phyloP scores from a whole-genome alignment of 2,797 vertebrate species.

The Fistularia tabacaria region DNA sequence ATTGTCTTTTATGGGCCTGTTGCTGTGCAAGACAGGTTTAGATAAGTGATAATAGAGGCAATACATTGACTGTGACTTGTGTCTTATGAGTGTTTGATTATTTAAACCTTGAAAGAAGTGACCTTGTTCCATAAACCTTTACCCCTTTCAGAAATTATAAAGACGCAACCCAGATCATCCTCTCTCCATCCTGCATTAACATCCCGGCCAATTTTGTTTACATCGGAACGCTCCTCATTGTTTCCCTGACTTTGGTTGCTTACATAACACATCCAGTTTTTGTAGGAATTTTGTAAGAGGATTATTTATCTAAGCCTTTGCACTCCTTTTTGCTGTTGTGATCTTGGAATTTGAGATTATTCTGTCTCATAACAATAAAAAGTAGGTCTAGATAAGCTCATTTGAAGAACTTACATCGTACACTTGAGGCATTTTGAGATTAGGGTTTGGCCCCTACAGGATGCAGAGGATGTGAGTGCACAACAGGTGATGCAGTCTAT shows the following conservation, averaged over 20 bases:
- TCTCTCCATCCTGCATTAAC: slow-evolving; percentile 4
- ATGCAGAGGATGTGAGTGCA: slow-evolving; percentile 11
- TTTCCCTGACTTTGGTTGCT: slow-evolving; percentile 10
- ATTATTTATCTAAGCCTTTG: slow-evolving; percentile 22
- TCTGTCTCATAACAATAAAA: slow-evolving; percentile 6
- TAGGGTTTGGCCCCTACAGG: too few species aligned
- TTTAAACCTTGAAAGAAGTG: slow-evolving; percentile 14
- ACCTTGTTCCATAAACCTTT: slow-evolving; percentile 21
- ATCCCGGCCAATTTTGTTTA: slow-evolving; percentile 2
- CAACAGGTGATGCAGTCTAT: not conserved
- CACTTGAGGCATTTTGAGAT: slow-evolving; percentile 25
- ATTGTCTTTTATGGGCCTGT: slow-evolving; percentile 4
- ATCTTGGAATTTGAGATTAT: slow-evolving; percentile 21
- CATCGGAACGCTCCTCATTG: slow-evolving; percentile 15
- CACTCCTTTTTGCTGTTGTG: slow-evolving; percentile 6
- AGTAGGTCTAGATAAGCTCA: slow-evolving; percentile 27
- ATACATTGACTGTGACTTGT: too few species aligned
- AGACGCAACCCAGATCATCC: not conserved
- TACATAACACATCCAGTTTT: slow-evolving; percentile 20
- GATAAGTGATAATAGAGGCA: not conserved
- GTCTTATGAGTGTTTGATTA: slow-evolving; percentile 10
- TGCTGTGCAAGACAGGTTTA: not conserved
- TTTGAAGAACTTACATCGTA: slow-evolving; percentile 24
- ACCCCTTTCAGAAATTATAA: not conserved
- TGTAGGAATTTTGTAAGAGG: slow-evolving; percentile 17